Conservation (phyloP, 2,888 invertebrate genomes). For the Eupithecia subfuscata region DNA sequence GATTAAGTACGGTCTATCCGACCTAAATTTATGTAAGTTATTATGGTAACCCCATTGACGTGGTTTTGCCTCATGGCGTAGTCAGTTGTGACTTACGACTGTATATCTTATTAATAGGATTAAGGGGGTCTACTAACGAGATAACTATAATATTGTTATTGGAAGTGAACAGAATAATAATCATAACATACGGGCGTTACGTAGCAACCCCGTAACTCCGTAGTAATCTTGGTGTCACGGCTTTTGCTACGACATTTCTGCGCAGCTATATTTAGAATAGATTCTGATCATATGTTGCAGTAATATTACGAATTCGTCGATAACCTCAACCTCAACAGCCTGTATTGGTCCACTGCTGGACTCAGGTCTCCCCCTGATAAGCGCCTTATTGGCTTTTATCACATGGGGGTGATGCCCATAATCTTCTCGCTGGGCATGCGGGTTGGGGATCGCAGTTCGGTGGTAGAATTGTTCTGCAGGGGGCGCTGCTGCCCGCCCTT, state of each 20-base stretch:
- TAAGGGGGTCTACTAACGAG: slow-evolving; percentile 12
- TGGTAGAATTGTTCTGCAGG: no score
- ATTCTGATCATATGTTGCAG: no score
- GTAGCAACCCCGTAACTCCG: neutral
- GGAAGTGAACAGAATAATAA: slow-evolving; percentile 1
- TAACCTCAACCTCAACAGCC: no score
- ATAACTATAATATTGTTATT: slow-evolving; percentile 10
- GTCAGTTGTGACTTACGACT: slow-evolving; percentile 36
- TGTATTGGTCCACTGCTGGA: no score
- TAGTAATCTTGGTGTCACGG: neutral
- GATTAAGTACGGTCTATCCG: slow-evolving; percentile 45
- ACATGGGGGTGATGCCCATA: no score
- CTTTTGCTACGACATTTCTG: neutral
- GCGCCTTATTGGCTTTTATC: no score
- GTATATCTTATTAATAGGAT: slow-evolving; percentile 38
- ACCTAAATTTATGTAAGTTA: slow-evolving; percentile 43
- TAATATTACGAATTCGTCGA: no score
- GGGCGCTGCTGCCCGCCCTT: no score
- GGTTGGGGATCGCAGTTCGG: no score
- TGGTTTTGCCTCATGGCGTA: slow-evolving; percentile 36
- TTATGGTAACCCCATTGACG: slow-evolving; percentile 35
- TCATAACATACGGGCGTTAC: neutral
- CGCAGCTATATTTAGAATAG: no score
- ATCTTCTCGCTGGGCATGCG: no score
- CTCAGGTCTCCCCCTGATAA: no score